Evolutionary conservation across 2,797 vertebrate genomes (phyloP).

Genomic region (Argyrosomus regius): DNA sequence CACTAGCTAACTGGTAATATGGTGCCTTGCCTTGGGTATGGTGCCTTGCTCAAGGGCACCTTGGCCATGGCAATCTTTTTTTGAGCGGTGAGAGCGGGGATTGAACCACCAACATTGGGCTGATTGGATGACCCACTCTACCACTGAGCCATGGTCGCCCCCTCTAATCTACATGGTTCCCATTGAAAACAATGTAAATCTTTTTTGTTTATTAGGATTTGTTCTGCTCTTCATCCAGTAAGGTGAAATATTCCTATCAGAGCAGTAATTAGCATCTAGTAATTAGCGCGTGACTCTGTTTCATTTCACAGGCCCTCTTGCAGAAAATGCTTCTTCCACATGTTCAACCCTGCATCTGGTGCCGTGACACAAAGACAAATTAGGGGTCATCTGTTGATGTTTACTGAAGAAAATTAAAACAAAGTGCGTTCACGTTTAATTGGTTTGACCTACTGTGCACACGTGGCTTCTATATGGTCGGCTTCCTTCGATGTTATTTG

Average conservation of each 20-base stretch:
- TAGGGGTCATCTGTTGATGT: slow-evolving; percentile 68
- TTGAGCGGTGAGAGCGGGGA: too few species aligned
- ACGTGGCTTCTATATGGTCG: slow-evolving; percentile 29
- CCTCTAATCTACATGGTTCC: background rate
- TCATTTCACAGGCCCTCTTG: slow-evolving; percentile 68
- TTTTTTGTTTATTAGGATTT: slow-evolving; percentile 8
- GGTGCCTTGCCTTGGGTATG: too few species aligned
- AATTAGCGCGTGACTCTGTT: slow-evolving; percentile 44
- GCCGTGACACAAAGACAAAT: slow-evolving; percentile 69
- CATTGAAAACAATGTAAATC: slow-evolving; percentile 1
- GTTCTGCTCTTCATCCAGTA: slow-evolving; percentile 20
- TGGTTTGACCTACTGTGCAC: slow-evolving; percentile 47
- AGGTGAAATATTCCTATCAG: slow-evolving; percentile 28
- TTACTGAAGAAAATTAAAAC: slow-evolving; percentile 72
- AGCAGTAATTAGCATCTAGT: slow-evolving; percentile 47
- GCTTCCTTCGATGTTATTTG: slow-evolving; percentile 4
- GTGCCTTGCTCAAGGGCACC: too few species aligned
- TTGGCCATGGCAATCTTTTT: too few species aligned
- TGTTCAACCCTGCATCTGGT: slow-evolving; percentile 77
- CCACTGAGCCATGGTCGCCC: too few species aligned
- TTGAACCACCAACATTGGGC: too few species aligned
- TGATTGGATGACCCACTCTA: too few species aligned
- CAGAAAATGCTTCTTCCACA: slow-evolving; percentile 66
- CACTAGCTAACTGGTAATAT: background rate
- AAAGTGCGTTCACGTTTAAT: slow-evolving; percentile 54